Evolutionary conservation across 2,113 vertebrate species (phyloP).

Genomic region (Jacana jacana): DNA sequence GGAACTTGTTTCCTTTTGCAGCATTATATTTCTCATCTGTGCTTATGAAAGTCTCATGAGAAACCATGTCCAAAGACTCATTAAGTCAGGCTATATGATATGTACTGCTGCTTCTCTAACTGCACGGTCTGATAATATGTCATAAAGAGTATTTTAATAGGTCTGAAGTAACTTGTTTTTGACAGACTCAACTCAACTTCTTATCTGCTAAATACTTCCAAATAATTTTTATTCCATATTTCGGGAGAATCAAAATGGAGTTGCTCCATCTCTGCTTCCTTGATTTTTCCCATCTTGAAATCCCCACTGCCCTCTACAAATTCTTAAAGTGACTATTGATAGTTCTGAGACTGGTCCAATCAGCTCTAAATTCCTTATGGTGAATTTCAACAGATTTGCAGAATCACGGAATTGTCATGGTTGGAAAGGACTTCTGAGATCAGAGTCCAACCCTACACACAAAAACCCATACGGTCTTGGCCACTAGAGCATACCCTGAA

Average conservation of each 20-base stretch:
- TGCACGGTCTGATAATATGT: not conserved
- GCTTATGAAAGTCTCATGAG: not conserved
- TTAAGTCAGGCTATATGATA: not conserved
- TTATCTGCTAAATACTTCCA: not conserved
- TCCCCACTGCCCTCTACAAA: not conserved
- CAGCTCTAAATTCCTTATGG: not conserved
- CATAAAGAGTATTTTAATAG: not conserved
- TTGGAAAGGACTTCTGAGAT: no score
- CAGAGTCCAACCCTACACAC: no score
- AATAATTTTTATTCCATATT: not conserved
- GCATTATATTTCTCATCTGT: not conserved
- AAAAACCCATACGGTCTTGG: no score
- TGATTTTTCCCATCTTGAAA: not conserved
- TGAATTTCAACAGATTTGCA: not conserved
- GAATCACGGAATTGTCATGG: no score
- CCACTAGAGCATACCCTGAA: no score
- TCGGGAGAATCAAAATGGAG: not conserved
- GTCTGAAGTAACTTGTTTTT: not conserved
- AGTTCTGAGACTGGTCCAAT: not conserved
- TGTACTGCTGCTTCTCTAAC: not conserved
- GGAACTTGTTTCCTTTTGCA: not conserved
- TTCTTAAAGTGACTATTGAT: not conserved
- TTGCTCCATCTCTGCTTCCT: not conserved
- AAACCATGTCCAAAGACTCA: not conserved
- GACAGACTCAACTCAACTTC: not conserved